Percentiles rank a stretch among this genome's conserved stretches.
phyloP scores from a whole-genome alignment of 2,888 invertebrate genomes.

The Eretmocerus hayati region DNA sequence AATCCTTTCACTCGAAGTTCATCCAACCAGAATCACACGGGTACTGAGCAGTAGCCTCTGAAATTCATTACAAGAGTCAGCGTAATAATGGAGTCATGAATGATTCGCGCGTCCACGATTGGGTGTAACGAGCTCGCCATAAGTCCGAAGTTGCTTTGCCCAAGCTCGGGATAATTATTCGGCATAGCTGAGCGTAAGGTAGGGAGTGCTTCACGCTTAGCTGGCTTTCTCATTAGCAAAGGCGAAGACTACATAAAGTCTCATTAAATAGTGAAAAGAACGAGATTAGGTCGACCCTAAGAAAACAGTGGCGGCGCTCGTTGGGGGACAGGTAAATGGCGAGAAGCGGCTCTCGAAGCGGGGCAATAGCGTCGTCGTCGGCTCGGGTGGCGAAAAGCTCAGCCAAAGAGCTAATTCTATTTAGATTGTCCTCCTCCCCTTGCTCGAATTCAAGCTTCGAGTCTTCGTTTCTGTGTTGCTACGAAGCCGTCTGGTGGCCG shows the following conservation, averaged over 20 bases:
- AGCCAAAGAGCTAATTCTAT: constrained; percentile 20
- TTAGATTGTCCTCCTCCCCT: constrained; percentile 17
- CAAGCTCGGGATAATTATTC: too few species aligned
- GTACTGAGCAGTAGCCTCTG: too few species aligned
- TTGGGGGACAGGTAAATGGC: not conserved
- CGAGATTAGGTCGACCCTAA: not conserved
- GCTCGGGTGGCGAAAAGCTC: constrained; percentile 7
- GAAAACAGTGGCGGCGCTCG: too few species aligned
- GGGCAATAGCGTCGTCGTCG: not conserved
- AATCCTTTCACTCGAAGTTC: too few species aligned
- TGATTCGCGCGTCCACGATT: too few species aligned
- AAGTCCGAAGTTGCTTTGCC: too few species aligned
- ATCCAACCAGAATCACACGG: too few species aligned
- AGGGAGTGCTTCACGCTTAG: not conserved
- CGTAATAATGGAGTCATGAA: too few species aligned
- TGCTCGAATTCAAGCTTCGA: too few species aligned
- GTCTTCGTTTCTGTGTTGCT: not conserved
- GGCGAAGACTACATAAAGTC: constrained; percentile 7
- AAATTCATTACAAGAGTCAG: too few species aligned
- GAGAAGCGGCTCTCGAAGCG: too few species aligned
- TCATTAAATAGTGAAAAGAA: constrained; percentile 17
- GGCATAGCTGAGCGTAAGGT: not conserved
- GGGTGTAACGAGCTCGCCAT: too few species aligned
- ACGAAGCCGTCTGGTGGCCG: not conserved
- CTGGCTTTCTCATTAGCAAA: not conserved